Conservation (phyloP, 64 coral and sea anemone genomes). For the Cladopsammia gracilis region DNA sequence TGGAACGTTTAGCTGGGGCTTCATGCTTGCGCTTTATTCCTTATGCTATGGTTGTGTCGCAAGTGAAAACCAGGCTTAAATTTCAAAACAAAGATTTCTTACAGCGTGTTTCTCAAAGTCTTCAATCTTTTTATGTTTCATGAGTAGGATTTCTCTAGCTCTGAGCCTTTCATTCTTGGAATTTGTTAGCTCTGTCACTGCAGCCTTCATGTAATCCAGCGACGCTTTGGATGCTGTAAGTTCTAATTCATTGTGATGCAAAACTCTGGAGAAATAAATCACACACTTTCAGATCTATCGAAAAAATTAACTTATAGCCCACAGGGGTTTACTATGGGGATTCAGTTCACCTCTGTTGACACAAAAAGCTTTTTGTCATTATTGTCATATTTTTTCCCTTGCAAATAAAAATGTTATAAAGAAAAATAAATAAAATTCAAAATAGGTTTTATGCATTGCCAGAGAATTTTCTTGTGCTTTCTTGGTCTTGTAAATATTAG, state of each 20-base stretch:
- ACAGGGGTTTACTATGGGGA: too few species aligned
- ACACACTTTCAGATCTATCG: neutral
- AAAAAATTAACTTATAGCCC: neutral
- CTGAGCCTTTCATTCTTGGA: slow-evolving; percentile 67
- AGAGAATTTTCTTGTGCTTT: too few species aligned
- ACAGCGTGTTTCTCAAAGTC: slow-evolving; percentile 98
- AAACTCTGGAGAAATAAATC: slow-evolving; percentile 40
- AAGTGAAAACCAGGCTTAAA: neutral
- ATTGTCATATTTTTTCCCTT: too few species aligned
- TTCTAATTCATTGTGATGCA: slow-evolving; percentile 83
- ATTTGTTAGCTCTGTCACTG: slow-evolving; percentile 62
- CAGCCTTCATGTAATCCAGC: slow-evolving; percentile 73
- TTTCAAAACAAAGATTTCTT: slow-evolving; percentile 28
- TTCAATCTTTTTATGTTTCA: slow-evolving; percentile 92
- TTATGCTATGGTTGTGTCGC: too few species aligned
- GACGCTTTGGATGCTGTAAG: slow-evolving; percentile 77
- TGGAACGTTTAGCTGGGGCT: too few species aligned
- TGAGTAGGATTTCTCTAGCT: slow-evolving; percentile 73
- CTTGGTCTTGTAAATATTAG: too few species aligned
- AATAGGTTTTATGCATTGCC: too few species aligned
- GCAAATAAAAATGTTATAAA: too few species aligned
- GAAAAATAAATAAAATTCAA: too few species aligned
- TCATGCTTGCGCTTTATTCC: too few species aligned
- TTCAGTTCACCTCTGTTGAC: too few species aligned
- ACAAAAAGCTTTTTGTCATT: too few species aligned